Percentiles rank a stretch among this genome's conserved stretches.
These are phyloP conservation scores for Entomobrya multifasciata DNA, from an alignment of 2,888 invertebrate species.

Conservation along the genomic window DNA sequence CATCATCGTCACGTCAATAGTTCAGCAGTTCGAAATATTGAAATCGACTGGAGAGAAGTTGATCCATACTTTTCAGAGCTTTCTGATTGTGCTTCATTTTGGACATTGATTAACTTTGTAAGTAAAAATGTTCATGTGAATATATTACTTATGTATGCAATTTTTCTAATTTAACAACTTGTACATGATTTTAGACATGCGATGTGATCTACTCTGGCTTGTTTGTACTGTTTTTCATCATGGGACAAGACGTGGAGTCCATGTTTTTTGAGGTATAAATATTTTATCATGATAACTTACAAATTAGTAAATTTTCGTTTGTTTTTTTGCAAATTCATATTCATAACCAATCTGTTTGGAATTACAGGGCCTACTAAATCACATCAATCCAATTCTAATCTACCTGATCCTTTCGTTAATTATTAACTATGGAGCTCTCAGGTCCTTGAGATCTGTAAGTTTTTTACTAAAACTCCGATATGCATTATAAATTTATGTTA, in stretches of 20 bases:
- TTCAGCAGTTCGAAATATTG: conserved; percentile 59
- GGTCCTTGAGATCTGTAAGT: conserved; percentile 60
- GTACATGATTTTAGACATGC: conserved; percentile 50
- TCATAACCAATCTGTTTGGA: too few relatives aligned
- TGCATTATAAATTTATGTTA: too few relatives aligned
- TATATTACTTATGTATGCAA: background rate
- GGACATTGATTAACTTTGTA: conserved; percentile 70
- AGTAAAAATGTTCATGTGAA: conserved; percentile 29
- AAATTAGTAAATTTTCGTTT: background rate
- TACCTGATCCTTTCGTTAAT: conserved; percentile 69
- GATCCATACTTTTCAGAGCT: conserved; percentile 72
- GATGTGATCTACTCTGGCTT: conserved; percentile 68
- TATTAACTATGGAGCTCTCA: conserved; percentile 64
- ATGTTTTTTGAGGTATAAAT: conserved; percentile 68
- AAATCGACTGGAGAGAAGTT: conserved; percentile 70
- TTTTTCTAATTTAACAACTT: conserved; percentile 26
- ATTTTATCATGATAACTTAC: too few relatives aligned
- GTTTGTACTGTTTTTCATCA: conserved; percentile 65
- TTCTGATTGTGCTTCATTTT: conserved; percentile 69
- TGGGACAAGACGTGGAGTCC: conserved; percentile 68
- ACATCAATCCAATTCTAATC: conserved; percentile 66
- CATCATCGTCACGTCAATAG: conserved; percentile 10
- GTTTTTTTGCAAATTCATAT: too few relatives aligned
- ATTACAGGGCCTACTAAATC: conserved; percentile 60
- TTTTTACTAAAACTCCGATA: too few relatives aligned